Percentiles rank a stretch among this genome's conserved stretches.
These are phyloP conservation scores for Drosophila chauvacae DNA, from an alignment of 1,140 invertebrate species.

Conservation along the genomic window DNA sequence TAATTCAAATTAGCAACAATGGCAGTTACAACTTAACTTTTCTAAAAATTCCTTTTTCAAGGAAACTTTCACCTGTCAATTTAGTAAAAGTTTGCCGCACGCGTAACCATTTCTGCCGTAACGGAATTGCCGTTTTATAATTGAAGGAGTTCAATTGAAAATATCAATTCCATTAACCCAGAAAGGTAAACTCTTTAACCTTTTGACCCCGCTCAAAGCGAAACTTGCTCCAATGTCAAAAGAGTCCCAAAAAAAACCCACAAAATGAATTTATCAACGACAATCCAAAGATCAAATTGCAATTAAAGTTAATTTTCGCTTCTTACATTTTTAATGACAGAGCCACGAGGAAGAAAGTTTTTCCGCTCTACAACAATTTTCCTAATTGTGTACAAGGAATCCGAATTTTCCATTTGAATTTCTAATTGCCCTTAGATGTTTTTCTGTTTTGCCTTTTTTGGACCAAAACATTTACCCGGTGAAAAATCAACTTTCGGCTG, in stretches of 20 bases:
- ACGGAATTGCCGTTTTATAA: background rate
- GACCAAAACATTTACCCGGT: constrained; percentile 14
- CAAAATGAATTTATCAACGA: constrained; percentile 53
- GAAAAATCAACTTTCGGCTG: constrained; percentile 61
- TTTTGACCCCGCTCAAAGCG: constrained; percentile 29
- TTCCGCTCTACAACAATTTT: constrained; percentile 23
- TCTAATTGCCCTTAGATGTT: constrained; percentile 65
- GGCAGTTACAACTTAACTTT: background rate
- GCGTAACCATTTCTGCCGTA: background rate
- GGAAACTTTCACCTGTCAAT: background rate
- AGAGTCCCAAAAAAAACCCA: constrained; percentile 31
- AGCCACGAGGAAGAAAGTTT: background rate
- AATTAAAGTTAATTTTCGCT: constrained; percentile 66
- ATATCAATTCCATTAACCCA: constrained; percentile 32
- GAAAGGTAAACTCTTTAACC: constrained; percentile 22
- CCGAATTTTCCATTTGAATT: constrained; percentile 50
- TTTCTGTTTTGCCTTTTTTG: constrained; percentile 17
- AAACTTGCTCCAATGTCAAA: constrained; percentile 10
- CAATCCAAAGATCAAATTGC: constrained; percentile 43
- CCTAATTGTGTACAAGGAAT: constrained; percentile 64
- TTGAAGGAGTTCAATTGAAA: constrained; percentile 29
- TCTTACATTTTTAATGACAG: constrained; percentile 64
- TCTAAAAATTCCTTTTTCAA: too few species aligned
- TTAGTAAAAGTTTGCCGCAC: background rate
- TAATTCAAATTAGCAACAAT: background rate